These are phyloP conservation scores for Varanus salvator DNA, from an alignment of 2,113 vertebrate species.

Conservation along the genomic window DNA sequence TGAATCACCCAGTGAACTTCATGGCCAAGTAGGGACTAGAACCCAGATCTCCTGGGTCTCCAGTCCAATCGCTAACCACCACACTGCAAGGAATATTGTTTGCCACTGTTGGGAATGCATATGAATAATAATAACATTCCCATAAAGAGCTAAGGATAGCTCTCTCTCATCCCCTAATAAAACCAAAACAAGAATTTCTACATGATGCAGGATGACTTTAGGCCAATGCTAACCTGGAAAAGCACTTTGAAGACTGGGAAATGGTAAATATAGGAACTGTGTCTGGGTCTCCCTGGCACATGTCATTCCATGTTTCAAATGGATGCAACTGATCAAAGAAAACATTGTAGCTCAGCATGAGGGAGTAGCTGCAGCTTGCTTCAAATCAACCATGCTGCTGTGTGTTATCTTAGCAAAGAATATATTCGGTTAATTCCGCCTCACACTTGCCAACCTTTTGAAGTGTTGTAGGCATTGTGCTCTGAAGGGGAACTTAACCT, in stretches of 20 bases:
- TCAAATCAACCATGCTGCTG: slow-evolving; percentile 52
- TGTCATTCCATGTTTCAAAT: slow-evolving; percentile 43
- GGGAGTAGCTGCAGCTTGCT: slow-evolving; percentile 46
- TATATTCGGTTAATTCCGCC: slow-evolving; percentile 27
- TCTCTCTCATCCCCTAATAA: slow-evolving; percentile 41
- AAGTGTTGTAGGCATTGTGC: slow-evolving; percentile 23
- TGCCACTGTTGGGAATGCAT: slow-evolving; percentile 54
- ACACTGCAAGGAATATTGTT: slow-evolving; percentile 5
- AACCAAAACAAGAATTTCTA: slow-evolving; percentile 47
- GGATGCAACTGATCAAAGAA: slow-evolving; percentile 64
- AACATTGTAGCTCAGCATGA: slow-evolving; percentile 30
- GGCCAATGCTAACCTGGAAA: slow-evolving; percentile 48
- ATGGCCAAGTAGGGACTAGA: too few species aligned
- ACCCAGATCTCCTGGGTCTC: too few species aligned
- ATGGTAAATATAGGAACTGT: slow-evolving; percentile 53
- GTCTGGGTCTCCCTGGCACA: slow-evolving; percentile 20
- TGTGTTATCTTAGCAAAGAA: slow-evolving; percentile 36
- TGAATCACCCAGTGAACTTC: too few species aligned
- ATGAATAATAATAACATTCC: slow-evolving; percentile 61
- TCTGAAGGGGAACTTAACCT: slow-evolving; percentile 47
- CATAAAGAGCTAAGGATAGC: slow-evolving; percentile 22
- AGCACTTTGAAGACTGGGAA: slow-evolving; percentile 31
- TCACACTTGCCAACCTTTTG: slow-evolving; percentile 19
- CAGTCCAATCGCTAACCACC: too few species aligned
- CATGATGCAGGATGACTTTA: slow-evolving; percentile 46